Conservation (phyloP, 2,113 vertebrate species). For the Sinocyclocheilus anophthalmus region DNA sequence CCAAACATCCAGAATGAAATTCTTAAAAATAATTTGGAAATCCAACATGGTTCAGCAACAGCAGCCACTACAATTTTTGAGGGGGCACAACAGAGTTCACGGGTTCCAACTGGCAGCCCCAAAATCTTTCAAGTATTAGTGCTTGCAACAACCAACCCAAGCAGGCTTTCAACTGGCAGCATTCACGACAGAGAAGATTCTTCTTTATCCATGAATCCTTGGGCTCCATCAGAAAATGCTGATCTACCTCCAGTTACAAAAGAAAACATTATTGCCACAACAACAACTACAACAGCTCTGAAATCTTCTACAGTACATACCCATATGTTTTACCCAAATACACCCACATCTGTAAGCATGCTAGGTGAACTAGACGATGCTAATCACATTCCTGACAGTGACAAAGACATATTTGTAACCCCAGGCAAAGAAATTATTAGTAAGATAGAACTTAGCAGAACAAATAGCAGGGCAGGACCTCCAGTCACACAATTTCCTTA, state of each 20-base stretch:
- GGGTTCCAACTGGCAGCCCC: slow-evolving; percentile 20
- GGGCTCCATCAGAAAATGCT: slow-evolving; percentile 59
- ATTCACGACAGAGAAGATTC: no score
- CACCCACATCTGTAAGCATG: slow-evolving; percentile 31
- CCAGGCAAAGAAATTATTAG: slow-evolving; percentile 58
- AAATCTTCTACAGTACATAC: slow-evolving; percentile 39
- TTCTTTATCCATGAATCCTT: slow-evolving; percentile 67
- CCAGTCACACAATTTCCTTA: slow-evolving; percentile 38
- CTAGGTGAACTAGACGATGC: slow-evolving; percentile 54
- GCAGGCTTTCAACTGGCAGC: slow-evolving; percentile 46
- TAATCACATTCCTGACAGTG: slow-evolving; percentile 69
- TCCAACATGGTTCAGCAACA: slow-evolving; percentile 16
- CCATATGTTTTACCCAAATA: slow-evolving; percentile 32
- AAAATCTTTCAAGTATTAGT: slow-evolving; percentile 49
- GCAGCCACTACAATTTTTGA: slow-evolving; percentile 22
- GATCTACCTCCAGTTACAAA: slow-evolving; percentile 31
- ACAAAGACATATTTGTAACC: slow-evolving; percentile 52
- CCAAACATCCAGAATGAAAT: slow-evolving; percentile 24
- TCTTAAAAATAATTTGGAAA: slow-evolving; percentile 32
- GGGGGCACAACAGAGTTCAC: slow-evolving; percentile 32
- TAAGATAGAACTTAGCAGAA: slow-evolving; percentile 29
- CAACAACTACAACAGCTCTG: slow-evolving; percentile 15
- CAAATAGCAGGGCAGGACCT: slow-evolving; percentile 55
- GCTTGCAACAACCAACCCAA: slow-evolving; percentile 52
- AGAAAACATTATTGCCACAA: slow-evolving; percentile 24